Evolutionary conservation across 2,888 invertebrate species (phyloP).

Genomic region (Drosophila affinis): DNA sequence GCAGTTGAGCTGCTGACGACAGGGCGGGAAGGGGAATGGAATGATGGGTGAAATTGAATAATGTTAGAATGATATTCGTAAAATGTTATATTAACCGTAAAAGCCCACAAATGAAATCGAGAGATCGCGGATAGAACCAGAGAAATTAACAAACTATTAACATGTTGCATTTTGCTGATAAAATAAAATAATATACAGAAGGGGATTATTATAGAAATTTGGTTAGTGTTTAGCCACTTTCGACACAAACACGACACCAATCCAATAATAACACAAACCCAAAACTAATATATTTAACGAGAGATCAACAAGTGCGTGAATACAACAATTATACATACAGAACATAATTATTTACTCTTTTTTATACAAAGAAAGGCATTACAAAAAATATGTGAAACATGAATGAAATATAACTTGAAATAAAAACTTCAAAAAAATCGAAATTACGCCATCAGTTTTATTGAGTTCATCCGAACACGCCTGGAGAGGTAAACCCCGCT

Average conservation of each 20-base stretch:
- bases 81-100: conserved; percentile 55
- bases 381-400: conserved; percentile 80
- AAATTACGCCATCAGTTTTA: conserved; percentile 39
- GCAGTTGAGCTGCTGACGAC: conserved; percentile 66
- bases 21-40: conserved; percentile 9
- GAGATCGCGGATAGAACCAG: conserved; percentile 54
- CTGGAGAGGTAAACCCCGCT: background rate
- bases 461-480: background rate
- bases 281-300: conserved; percentile 67
- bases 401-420: conserved; percentile 81
- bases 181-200: conserved; percentile 49
- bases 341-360: conserved; percentile 80
- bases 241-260: conserved; percentile 52
- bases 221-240: conserved; percentile 64
- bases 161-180: conserved; percentile 74
- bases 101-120: conserved; percentile 40
- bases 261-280: conserved; percentile 25
- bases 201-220: conserved; percentile 60
- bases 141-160: conserved; percentile 75
- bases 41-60: conserved; percentile 29
- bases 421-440: conserved; percentile 73
- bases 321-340: conserved; percentile 69
- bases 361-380: conserved; percentile 80
- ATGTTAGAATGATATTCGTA: conserved; percentile 61
- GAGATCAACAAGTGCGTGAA: conserved; percentile 68